Evolutionary conservation across 2,888 invertebrate species (phyloP).

Genomic region (Lithophane socia): DNA sequence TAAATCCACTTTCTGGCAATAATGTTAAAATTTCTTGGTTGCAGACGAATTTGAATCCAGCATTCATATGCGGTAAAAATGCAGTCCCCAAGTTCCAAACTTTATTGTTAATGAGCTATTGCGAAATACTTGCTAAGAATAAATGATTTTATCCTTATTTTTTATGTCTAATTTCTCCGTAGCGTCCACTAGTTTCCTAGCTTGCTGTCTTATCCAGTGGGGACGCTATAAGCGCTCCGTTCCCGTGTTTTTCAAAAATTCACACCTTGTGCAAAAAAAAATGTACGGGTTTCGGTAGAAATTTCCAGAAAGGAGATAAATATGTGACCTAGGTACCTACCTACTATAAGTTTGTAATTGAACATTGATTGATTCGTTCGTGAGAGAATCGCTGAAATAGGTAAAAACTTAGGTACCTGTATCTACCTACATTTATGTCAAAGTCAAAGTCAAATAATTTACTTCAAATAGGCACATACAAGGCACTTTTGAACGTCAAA

Average conservation of each 20-base stretch:
- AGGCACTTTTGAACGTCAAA: too few relatives aligned
- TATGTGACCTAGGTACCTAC: neutral
- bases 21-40: slow-evolving; percentile 37
- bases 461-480: too few relatives aligned
- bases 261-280: slow-evolving; percentile 12
- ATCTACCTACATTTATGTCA: neutral
- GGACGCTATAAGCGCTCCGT: neutral
- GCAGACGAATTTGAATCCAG: slow-evolving; percentile 9
- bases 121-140: slow-evolving; percentile 22
- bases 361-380: neutral
- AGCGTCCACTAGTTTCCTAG: neutral
- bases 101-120: neutral
- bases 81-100: neutral
- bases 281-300: neutral
- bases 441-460: too few relatives aligned
- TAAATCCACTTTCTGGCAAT: neutral
- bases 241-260: slow-evolving; percentile 2
- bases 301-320: neutral
- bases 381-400: neutral
- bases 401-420: neutral
- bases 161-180: slow-evolving; percentile 13
- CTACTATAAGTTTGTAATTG: too few relatives aligned
- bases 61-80: neutral
- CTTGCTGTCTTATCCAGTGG: neutral
- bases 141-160: slow-evolving; percentile 25